Base-by-base conservation (phyloP, 1,140 invertebrate genomes). In the Trichogramma pretiosum region DNA sequence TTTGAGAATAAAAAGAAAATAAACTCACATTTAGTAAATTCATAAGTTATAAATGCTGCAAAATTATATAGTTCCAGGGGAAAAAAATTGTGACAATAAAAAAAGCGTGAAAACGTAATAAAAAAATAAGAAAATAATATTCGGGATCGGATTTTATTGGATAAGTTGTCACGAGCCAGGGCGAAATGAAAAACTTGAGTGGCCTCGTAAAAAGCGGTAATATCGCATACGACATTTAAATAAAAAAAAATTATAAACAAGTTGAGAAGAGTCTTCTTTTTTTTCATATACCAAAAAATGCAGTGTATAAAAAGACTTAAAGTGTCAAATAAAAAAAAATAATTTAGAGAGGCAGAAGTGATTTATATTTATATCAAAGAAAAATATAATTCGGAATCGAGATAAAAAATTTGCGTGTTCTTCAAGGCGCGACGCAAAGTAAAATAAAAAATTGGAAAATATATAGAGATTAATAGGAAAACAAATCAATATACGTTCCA, bases 361-460 rank as follows among this genome's bases (percentile, higher is more conserved):
- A n/a, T n/a, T n/a, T n/a, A n/a, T n/a, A n/a, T n/a, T n/a, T n/a
- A n/a, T n/a, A n/a, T n/a, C n/a, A n/a, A n/a, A n/a, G n/a, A n/a
- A n/a, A n/a, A n/a, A n/a, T n/a, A n/a, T n/a, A n/a, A n/a, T n/a
- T n/a, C n/a, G n/a, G n/a, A n/a, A n/a, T n/a, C n/a, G n/a, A n/a
- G n/a, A n/a, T 28, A 28, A 28, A 28, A 28, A 11, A 28, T 7
- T 28, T 28, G 24, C 24, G 11, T 28, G 24, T 28, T 28, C 11
- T 28, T 5, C 24, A 28, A 28, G 24, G 11, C 5, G 11, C 5
- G 11, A 28, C 24, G 42, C 50, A 40, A 44, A 46, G 26, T 43
- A 45, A 22, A 14, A 39, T 19, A 39, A 33, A 33, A 52, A 57
- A 60, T 52, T 23, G 46, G 48, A 52, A 58, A 56, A 55, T 56